Conservation (phyloP, 2,113 vertebrate species). For the Polypterus bichir region DNA sequence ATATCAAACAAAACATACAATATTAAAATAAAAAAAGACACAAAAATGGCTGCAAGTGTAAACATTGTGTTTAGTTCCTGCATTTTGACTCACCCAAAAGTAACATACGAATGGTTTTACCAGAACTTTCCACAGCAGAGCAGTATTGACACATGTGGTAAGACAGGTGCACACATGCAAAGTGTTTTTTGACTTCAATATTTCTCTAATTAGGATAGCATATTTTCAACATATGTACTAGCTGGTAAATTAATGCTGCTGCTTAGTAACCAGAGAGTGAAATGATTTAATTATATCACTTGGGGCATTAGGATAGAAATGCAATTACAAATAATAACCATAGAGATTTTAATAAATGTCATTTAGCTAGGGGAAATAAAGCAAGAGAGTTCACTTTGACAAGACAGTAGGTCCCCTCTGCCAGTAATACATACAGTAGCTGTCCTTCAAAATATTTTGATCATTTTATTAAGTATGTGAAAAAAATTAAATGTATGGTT, state of each 20-base stretch:
- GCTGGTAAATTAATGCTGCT: conserved; percentile 44
- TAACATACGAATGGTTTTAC: too few relatives aligned
- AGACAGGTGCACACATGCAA: background rate
- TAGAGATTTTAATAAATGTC: conserved; percentile 36
- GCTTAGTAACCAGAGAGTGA: conserved; percentile 33
- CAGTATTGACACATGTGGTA: too few relatives aligned
- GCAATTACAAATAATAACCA: conserved; percentile 39
- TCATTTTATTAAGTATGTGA: conserved; percentile 9
- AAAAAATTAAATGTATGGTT: too few relatives aligned
- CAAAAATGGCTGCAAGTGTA: too few relatives aligned
- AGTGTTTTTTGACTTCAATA: conserved; percentile 15
- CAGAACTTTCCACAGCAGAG: too few relatives aligned
- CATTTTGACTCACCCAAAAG: too few relatives aligned
- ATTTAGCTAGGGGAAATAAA: conserved; percentile 25
- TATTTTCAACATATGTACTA: conserved; percentile 31
- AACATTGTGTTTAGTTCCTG: too few relatives aligned
- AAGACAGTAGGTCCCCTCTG: conserved; percentile 15
- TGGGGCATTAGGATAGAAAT: conserved; percentile 31
- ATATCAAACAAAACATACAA: too few relatives aligned
- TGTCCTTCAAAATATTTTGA: conserved; percentile 30
- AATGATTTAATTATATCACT: conserved; percentile 42
- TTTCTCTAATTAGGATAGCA: conserved; percentile 29
- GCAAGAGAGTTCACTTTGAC: conserved; percentile 14
- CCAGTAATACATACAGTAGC: background rate
- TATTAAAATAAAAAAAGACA: too few relatives aligned